phyloP scores from a whole-genome alignment of 2,888 invertebrate species.

The Heteromyza rotundicornis region DNA sequence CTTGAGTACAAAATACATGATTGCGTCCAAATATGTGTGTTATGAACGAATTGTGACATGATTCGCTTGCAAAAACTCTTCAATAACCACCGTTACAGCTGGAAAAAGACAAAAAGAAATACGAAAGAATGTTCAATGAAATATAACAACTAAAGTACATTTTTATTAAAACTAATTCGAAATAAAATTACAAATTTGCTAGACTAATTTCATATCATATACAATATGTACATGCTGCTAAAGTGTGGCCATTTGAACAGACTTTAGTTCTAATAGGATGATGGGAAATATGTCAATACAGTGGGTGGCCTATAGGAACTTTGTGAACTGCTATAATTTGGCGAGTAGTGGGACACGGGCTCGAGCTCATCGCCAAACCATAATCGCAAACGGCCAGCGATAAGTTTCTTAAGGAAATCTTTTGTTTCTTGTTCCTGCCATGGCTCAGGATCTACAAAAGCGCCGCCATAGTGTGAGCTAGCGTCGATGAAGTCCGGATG shows the following conservation, averaged over 20 bases:
- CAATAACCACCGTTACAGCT: conserved; percentile 16
- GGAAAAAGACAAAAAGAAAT: background rate
- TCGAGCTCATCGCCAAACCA: conserved; percentile 33
- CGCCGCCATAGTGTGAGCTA: conserved; percentile 40
- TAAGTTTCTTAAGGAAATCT: conserved; percentile 47
- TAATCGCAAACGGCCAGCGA: conserved; percentile 45
- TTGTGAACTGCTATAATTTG: background rate
- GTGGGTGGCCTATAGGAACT: background rate
- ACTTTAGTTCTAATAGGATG: conserved; percentile 1
- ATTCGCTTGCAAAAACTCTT: conserved; percentile 3
- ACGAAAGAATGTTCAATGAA: background rate
- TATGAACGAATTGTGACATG: background rate
- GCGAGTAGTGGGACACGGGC: conserved; percentile 19
- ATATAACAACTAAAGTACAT: background rate
- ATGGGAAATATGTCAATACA: conserved; percentile 3
- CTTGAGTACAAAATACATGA: too few species aligned
- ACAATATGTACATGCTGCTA: background rate
- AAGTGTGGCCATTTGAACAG: too few species aligned
- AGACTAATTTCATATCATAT: background rate
- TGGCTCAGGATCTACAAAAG: conserved; percentile 45
- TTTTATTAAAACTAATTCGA: conserved; percentile 11
- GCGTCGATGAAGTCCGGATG: conserved; percentile 53
- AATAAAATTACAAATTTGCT: background rate
- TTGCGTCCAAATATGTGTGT: too few species aligned
- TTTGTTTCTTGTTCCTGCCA: conserved; percentile 47